Evolutionary conservation across 1,140 invertebrate species (phyloP).

Genomic region (Sitophilus oryzae): DNA sequence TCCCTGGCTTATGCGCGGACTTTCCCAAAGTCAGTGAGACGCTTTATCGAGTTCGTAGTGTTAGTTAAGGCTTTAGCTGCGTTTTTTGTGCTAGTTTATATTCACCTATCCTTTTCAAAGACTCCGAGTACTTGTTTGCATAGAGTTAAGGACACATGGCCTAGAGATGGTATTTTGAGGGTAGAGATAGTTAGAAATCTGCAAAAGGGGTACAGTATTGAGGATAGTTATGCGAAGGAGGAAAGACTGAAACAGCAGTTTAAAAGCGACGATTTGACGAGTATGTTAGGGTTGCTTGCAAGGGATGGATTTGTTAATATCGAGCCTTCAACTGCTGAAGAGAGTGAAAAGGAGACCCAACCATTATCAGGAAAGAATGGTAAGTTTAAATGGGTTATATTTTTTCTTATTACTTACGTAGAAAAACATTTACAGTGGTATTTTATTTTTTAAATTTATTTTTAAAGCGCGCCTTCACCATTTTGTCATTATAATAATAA

Average conservation of each 20-base stretch:
- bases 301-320: conserved; percentile 68
- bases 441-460: background rate
- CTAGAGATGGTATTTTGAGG: conserved; percentile 87
- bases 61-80: conserved; percentile 84
- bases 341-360: conserved; percentile 38
- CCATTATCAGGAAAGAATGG: conserved; percentile 34
- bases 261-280: conserved; percentile 58
- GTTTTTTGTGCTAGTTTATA: conserved; percentile 89
- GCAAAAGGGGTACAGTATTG: conserved; percentile 63
- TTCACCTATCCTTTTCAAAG: conserved; percentile 89
- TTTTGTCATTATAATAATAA: too few relatives aligned
- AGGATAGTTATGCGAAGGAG: conserved; percentile 77
- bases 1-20: conserved; percentile 84
- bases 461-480: too few relatives aligned
- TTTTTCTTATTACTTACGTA: background rate
- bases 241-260: conserved; percentile 63
- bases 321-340: conserved; percentile 59
- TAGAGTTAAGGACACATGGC: conserved; percentile 86
- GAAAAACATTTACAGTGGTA: background rate
- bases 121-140: conserved; percentile 91
- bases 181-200: conserved; percentile 88
- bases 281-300: conserved; percentile 59
- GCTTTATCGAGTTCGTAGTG: conserved; percentile 86
- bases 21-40: conserved; percentile 77
- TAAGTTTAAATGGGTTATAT: background rate